Percentiles rank a stretch among this genome's conserved stretches.
These are phyloP conservation scores for Syngnathoides biaculeatus DNA, from an alignment of 2,113 vertebrate species.

Conservation along the genomic window DNA sequence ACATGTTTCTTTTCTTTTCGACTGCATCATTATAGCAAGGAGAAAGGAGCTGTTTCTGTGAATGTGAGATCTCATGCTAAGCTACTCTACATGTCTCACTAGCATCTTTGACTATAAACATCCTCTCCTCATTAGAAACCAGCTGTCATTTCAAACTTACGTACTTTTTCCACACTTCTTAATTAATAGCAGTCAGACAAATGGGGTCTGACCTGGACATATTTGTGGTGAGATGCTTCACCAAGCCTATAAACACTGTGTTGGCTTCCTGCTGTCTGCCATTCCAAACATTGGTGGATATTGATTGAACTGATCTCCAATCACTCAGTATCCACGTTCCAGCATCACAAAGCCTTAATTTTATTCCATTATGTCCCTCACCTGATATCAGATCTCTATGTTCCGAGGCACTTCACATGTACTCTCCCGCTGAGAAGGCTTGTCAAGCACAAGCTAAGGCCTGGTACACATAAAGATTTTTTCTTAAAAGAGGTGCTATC, in stretches of 20 bases:
- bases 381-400: conserved; percentile 44
- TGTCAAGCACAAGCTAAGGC: conserved; percentile 40
- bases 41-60: background rate
- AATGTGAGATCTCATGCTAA: background rate
- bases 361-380: conserved; percentile 43
- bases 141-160: background rate
- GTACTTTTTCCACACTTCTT: background rate
- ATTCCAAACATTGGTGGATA: conserved; percentile 29
- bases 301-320: conserved; percentile 47
- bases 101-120: background rate
- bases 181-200: background rate
- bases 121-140: background rate
- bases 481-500: no score
- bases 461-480: no score
- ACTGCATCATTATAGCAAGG: no score
- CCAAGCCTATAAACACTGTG: conserved; percentile 3
- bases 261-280: conserved; percentile 13
- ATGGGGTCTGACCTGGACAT: background rate
- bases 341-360: conserved; percentile 35
- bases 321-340: conserved; percentile 46
- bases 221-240: background rate
- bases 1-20: background rate
- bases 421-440: conserved; percentile 34
- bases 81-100: background rate
- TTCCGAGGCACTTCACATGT: conserved; percentile 27